A percentile compares a stretch with the other conserved stretches of the same genome.
phyloP scores from a whole-genome alignment of 2,888 invertebrate species.

The Stenichneumon culpator region DNA sequence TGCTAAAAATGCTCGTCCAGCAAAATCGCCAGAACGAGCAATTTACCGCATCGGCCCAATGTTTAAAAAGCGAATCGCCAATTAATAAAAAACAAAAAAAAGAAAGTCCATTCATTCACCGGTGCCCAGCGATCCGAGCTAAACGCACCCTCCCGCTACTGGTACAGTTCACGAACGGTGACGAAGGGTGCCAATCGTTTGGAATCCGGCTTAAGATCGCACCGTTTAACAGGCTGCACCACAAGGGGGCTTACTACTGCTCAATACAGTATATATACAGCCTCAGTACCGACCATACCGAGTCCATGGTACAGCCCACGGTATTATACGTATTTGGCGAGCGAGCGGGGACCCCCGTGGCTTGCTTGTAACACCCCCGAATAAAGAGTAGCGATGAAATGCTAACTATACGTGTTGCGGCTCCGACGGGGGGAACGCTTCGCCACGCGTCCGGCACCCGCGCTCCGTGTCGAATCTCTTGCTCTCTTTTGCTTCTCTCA shows the following conservation, averaged over 20 bases:
- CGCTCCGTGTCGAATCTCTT: conserved; percentile 55
- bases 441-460: conserved; percentile 48
- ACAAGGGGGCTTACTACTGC: conserved; percentile 51
- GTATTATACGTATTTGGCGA: conserved; percentile 58
- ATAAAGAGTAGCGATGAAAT: conserved; percentile 79
- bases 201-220: conserved; percentile 80
- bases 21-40: too few relatives aligned
- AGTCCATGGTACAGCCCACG: conserved; percentile 7
- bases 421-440: conserved; percentile 67
- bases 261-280: conserved; percentile 30
- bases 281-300: conserved; percentile 13
- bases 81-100: neutral
- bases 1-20: too few relatives aligned
- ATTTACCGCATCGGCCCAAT: too few relatives aligned
- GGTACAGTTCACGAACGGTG: conserved; percentile 58
- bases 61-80: too few relatives aligned
- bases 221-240: conserved; percentile 76
- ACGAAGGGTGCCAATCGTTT: conserved; percentile 69
- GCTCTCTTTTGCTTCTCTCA: conserved; percentile 62
- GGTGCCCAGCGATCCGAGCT: neutral
- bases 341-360: conserved; percentile 74
- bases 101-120: neutral
- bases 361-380: conserved; percentile 77
- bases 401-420: conserved; percentile 79
- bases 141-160: conserved; percentile 52